Conservation (phyloP, 2,888 invertebrate species). For the Trachelus iudaicus region DNA sequence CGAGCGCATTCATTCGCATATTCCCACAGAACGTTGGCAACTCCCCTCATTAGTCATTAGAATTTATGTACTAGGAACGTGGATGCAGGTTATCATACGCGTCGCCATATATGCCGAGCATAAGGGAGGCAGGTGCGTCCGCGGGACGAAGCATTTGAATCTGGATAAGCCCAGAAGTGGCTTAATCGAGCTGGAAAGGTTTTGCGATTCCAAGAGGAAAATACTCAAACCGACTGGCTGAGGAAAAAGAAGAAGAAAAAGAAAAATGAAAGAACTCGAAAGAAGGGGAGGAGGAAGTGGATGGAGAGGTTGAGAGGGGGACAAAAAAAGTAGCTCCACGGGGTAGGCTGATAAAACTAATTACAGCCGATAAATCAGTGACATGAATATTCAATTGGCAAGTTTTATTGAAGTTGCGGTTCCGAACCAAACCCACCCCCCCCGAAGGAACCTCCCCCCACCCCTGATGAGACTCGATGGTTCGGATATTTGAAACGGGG, state of each 20-base stretch:
- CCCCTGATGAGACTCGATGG: neutral
- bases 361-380: constrained; percentile 9
- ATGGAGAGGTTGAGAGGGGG: too few species aligned
- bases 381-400: constrained; percentile 18
- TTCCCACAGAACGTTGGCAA: neutral
- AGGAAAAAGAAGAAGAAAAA: too few species aligned
- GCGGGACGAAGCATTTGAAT: neutral
- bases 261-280: neutral
- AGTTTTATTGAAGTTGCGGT: constrained; percentile 14
- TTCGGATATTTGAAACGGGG: neutral
- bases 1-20: neutral
- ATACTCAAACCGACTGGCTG: too few species aligned
- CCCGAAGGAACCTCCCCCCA: too few species aligned
- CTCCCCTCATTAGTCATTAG: neutral
- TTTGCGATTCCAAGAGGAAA: neutral
- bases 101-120: neutral
- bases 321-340: neutral
- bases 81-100: neutral
- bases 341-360: neutral
- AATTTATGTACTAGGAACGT: neutral
- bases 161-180: neutral
- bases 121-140: neutral
- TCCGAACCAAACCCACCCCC: neutral
- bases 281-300: neutral
- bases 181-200: neutral